These are phyloP conservation scores for Phortica okadai DNA, from an alignment of 2,888 invertebrate species.

Conservation along the genomic window DNA sequence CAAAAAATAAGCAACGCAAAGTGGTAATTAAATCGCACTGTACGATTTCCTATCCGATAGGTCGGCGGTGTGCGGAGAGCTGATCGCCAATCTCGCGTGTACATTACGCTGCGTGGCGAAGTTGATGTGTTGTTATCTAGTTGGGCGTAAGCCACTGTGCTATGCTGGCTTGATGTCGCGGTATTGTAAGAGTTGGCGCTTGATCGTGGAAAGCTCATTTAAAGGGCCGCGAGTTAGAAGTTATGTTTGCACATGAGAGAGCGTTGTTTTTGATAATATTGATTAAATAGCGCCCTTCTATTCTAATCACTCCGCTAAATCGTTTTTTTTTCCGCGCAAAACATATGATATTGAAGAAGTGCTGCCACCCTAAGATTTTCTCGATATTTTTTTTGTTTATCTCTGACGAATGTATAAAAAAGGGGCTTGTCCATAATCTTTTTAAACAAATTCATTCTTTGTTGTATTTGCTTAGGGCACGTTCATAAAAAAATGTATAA, in stretches of 20 bases:
- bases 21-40: constrained; percentile 89
- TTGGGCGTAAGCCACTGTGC: constrained; percentile 11
- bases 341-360: too few relatives aligned
- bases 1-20: constrained; percentile 84
- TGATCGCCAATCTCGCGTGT: constrained; percentile 89
- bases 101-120: constrained; percentile 63
- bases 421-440: too few relatives aligned
- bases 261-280: not conserved
- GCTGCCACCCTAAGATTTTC: too few relatives aligned
- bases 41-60: constrained; percentile 91
- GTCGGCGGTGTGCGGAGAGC: constrained; percentile 90
- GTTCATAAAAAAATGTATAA: too few relatives aligned
- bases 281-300: too few relatives aligned
- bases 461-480: too few relatives aligned
- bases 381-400: too few relatives aligned
- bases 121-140: not conserved
- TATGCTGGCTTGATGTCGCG: constrained; percentile 5
- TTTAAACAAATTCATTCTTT: too few relatives aligned
- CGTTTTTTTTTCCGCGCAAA: too few relatives aligned
- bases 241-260: not conserved
- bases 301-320: too few relatives aligned
- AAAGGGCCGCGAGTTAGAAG: not conserved
- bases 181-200: not conserved
- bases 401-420: too few relatives aligned
- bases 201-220: constrained; percentile 20